phyloP scores from a whole-genome alignment of 2,888 invertebrate species.

The Adelognathus sp. region DNA sequence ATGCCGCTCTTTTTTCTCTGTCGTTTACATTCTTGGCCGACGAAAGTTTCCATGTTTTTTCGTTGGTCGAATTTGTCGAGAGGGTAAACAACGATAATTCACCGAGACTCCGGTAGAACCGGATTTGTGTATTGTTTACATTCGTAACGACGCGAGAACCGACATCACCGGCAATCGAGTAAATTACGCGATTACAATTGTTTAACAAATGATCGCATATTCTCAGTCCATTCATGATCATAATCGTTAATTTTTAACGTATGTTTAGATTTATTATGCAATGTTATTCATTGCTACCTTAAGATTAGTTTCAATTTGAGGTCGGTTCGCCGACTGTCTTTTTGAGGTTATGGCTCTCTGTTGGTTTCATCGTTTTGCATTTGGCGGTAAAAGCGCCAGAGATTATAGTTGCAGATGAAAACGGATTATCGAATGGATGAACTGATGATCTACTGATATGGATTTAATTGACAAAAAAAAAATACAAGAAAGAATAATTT shows the following conservation, averaged over 20 bases:
- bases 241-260: neutral
- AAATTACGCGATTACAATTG: neutral
- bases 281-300: neutral
- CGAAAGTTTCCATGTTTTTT: neutral
- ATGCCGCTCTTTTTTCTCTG: neutral
- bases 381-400: neutral
- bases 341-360: neutral
- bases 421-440: too few species aligned
- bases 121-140: constrained; percentile 1
- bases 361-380: neutral
- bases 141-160: neutral
- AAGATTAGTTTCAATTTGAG: neutral
- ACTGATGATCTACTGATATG: too few species aligned
- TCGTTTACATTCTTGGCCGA: neutral
- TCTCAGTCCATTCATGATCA: constrained; percentile 34
- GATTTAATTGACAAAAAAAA: too few species aligned
- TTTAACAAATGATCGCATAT: constrained; percentile 1
- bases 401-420: too few species aligned
- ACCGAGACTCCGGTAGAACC: neutral
- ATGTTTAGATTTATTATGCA: neutral
- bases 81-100: neutral
- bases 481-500: too few species aligned
- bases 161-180: neutral
- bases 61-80: neutral
- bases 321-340: neutral